Conservation (phyloP, 2,797 vertebrate species). For the Triplophysa yarkandensis region DNA sequence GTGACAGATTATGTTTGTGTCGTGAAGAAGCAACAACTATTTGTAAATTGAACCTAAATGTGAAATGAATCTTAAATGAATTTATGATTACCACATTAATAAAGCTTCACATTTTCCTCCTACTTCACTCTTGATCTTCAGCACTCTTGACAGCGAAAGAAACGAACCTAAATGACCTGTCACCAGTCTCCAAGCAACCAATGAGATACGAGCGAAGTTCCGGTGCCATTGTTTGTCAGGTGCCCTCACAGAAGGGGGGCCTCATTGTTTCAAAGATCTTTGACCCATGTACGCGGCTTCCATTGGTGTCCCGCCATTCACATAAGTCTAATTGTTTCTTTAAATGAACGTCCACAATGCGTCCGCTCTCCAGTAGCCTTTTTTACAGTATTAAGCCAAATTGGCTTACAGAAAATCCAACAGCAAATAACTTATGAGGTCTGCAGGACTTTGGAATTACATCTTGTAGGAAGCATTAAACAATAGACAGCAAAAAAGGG, state of each 20-base stretch:
- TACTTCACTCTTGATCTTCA: neutral
- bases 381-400: constrained; percentile 23
- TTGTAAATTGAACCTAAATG: no score
- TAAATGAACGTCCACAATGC: constrained; percentile 45
- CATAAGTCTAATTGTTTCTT: constrained; percentile 45
- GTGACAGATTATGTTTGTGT: no score
- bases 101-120: no score
- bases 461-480: constrained; percentile 14
- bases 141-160: constrained; percentile 52
- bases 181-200: constrained; percentile 54
- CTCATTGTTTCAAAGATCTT: constrained; percentile 70
- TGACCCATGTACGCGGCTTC: constrained; percentile 70
- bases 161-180: constrained; percentile 24
- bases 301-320: constrained; percentile 40
- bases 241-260: constrained; percentile 47
- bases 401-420: constrained; percentile 30
- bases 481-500: constrained; percentile 18
- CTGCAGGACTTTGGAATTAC: constrained; percentile 27
- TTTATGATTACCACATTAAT: no score
- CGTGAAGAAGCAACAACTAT: no score
- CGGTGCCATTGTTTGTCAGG: constrained; percentile 37
- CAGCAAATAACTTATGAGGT: constrained; percentile 19
- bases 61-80: no score
- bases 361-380: neutral
- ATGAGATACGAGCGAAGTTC: constrained; percentile 52